Evolutionary conservation across 2,797 vertebrate genomes (phyloP).

Genomic region (Neosilurus hyrtlii): DNA sequence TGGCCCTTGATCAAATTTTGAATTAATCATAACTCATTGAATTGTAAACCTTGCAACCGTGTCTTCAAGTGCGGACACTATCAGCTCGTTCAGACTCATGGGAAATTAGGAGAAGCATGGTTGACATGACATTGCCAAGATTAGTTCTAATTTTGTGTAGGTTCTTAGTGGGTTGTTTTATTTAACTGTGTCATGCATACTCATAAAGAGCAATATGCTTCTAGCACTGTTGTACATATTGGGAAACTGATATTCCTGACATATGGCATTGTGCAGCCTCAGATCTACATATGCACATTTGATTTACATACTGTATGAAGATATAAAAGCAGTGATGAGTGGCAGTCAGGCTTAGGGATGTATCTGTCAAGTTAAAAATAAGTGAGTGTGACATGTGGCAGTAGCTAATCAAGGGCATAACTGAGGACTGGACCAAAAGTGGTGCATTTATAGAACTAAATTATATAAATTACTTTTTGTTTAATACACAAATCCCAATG

Average conservation of each 20-base stretch:
- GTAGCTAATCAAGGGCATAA: slow-evolving; percentile 23
- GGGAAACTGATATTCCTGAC: slow-evolving; percentile 24
- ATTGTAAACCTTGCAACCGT: slow-evolving; percentile 20
- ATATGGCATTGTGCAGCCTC: slow-evolving; percentile 29
- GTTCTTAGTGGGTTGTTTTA: not conserved
- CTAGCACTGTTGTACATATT: slow-evolving; percentile 35
- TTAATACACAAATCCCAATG: slow-evolving; percentile 3
- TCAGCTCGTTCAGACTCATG: slow-evolving; percentile 20
- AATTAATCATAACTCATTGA: slow-evolving; percentile 25
- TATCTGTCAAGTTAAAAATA: slow-evolving; percentile 17
- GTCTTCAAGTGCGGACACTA: slow-evolving; percentile 13
- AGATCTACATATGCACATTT: slow-evolving; percentile 17
- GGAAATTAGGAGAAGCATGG: slow-evolving; percentile 20
- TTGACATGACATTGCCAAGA: not conserved
- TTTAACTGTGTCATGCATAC: slow-evolving; percentile 17
- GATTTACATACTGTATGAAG: not conserved
- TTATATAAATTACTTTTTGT: not conserved
- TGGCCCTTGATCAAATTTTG: slow-evolving; percentile 37
- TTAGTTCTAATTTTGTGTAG: slow-evolving; percentile 1
- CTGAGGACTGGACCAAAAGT: not conserved
- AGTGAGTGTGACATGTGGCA: slow-evolving; percentile 11
- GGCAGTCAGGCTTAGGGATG: not conserved
- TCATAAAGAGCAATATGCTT: slow-evolving; percentile 32
- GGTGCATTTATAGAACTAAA: slow-evolving; percentile 17
- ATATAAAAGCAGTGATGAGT: not conserved